phyloP scores from a whole-genome alignment of 2,888 invertebrate species.

The Nymphalis polychloros region DNA sequence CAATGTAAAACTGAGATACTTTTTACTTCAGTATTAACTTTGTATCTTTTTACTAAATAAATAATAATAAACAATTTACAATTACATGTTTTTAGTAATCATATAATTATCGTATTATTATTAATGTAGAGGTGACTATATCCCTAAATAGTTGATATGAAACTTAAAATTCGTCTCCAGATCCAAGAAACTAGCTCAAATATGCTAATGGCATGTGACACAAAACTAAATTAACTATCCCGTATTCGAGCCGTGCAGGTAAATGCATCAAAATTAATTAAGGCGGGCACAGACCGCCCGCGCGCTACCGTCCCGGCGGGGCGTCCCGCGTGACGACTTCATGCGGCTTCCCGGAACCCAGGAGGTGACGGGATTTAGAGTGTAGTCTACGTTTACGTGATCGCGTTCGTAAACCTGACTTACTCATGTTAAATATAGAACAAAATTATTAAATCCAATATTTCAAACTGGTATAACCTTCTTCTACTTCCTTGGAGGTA shows the following conservation, averaged over 20 bases:
- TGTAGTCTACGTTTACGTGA: conserved; percentile 49
- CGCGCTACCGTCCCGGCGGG: conserved; percentile 74
- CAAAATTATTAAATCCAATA: neutral
- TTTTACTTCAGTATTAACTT: too few species aligned
- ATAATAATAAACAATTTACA: too few species aligned
- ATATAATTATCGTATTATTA: too few species aligned
- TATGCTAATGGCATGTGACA: conserved; percentile 39
- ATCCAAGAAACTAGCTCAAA: conserved; percentile 32
- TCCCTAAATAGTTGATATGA: neutral
- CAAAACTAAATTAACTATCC: conserved; percentile 39
- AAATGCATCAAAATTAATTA: conserved; percentile 79
- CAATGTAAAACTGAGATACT: too few species aligned
- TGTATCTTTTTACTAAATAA: too few species aligned
- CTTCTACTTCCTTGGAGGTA: neutral
- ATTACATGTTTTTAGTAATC: too few species aligned
- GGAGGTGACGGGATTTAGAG: conserved; percentile 46
- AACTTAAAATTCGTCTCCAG: neutral
- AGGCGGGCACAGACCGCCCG: conserved; percentile 73
- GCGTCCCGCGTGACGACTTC: conserved; percentile 72
- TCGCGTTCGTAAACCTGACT: conserved; percentile 11
- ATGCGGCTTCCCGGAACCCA: conserved; percentile 74
- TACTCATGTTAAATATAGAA: neutral
- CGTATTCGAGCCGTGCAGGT: conserved; percentile 54
- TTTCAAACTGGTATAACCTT: neutral
- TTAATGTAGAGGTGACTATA: too few species aligned